Conservation (phyloP, 1,140 invertebrate genomes). For the Danaus plexippus region DNA sequence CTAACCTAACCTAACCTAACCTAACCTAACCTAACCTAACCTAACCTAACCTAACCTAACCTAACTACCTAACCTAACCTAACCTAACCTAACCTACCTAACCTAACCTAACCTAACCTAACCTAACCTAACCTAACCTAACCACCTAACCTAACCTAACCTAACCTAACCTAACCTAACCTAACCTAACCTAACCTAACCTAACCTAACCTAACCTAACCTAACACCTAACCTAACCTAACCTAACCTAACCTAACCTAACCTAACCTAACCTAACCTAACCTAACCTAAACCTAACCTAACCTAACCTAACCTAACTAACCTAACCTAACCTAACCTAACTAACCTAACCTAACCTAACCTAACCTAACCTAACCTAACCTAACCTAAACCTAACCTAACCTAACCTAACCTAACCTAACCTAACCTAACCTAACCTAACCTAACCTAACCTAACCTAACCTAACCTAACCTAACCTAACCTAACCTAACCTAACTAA, state of each 20-base stretch:
- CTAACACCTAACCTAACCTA: no score
- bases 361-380: slow-evolving; percentile 7
- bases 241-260: slow-evolving; percentile 9
- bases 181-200: slow-evolving; percentile 6
- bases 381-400: no score
- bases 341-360: slow-evolving; percentile 7
- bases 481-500: slow-evolving; percentile 5
- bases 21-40: slow-evolving; percentile 6
- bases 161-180: slow-evolving; percentile 7
- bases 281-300: no score
- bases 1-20: slow-evolving; percentile 6
- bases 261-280: slow-evolving; percentile 10
- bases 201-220: slow-evolving; percentile 2
- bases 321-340: slow-evolving; percentile 12
- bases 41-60: slow-evolving; percentile 7
- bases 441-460: slow-evolving; percentile 11
- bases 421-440: slow-evolving; percentile 11
- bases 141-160: no score
- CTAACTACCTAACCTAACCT: no score
- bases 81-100: no score
- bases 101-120: slow-evolving; percentile 8
- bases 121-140: no score
- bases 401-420: slow-evolving; percentile 8
- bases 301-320: slow-evolving; percentile 13
- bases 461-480: slow-evolving; percentile 9